These are phyloP conservation scores for Yoshiicerus persimilis DNA, from an alignment of 1,140 invertebrate genomes.

Conservation along the genomic window DNA sequence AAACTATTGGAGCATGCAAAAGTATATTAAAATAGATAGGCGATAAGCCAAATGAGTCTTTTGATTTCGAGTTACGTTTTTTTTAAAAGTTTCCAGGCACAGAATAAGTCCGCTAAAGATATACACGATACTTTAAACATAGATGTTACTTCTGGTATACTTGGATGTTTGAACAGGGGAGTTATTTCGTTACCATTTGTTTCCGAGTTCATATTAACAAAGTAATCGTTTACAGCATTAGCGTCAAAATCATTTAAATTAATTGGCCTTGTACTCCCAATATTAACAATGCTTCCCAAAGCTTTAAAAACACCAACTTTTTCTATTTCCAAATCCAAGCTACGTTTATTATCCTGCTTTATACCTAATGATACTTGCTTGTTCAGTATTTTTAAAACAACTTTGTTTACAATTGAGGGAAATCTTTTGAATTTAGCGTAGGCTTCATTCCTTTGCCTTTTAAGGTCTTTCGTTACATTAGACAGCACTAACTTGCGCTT, in stretches of 20 bases:
- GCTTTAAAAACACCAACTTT: background rate
- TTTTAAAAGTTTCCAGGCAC: background rate
- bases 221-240: background rate
- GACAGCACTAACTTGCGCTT: background rate
- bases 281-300: background rate
- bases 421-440: background rate
- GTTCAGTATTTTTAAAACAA: background rate
- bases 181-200: background rate
- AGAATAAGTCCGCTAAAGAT: no score
- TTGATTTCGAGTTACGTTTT: background rate
- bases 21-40: no score
- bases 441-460: background rate
- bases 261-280: no score
- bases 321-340: background rate
- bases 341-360: background rate
- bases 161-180: no score
- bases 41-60: background rate
- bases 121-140: background rate
- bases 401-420: background rate
- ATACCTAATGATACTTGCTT: background rate
- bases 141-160: background rate
- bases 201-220: background rate
- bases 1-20: background rate
- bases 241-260: no score
- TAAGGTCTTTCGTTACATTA: background rate